Evolutionary conservation across 1,140 invertebrate genomes (phyloP), one percentile per base, ranked within the genome.

Genomic region (Solenopsis fugax): DNA sequence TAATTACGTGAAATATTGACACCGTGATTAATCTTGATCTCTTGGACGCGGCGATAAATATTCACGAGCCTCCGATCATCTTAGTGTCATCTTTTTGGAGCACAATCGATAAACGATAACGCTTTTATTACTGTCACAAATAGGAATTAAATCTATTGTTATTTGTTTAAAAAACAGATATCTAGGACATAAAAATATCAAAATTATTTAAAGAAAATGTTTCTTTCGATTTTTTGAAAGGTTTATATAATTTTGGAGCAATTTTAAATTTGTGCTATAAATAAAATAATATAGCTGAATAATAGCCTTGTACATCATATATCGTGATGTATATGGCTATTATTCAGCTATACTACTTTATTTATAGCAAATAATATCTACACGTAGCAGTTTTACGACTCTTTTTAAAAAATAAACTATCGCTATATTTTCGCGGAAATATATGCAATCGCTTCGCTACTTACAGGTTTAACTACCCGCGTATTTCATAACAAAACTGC

Each of bases 401-500:
- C 18, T 73, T 29, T 29, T 71, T 12, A 58, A 58, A 56, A 56
- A 54, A 21, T 75, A 9, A 64, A 41, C 41, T 41, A 7, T 29
- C 16, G 4, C 41, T 77, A 24, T 41, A 56, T 77, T 29, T 48
- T 64, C 58, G 50, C 24, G 10, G 37, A 21, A 45, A 64, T 64
- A 64, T 41, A 77, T 37, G 37, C 41, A 64, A 18, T 77, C 45
- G 45, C 21, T 52, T 9, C 45, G 9, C 24, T 50, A n/a, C 21
- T n/a, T 24, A 48, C 77, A 34, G 34, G 13, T 80, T 80, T 69
- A 80, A 54, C 62, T 54, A 24, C 64, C 48, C 48, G 64, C 48
- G 34, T 69, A 69, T 45, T 37, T 69, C 34, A 69, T 67, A 69
- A 80, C 29, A 54, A 69, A 80, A 80, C 45, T 69, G 48, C 77